phyloP scores from a whole-genome alignment of 2,113 vertebrate species.

The Uria aalge region DNA sequence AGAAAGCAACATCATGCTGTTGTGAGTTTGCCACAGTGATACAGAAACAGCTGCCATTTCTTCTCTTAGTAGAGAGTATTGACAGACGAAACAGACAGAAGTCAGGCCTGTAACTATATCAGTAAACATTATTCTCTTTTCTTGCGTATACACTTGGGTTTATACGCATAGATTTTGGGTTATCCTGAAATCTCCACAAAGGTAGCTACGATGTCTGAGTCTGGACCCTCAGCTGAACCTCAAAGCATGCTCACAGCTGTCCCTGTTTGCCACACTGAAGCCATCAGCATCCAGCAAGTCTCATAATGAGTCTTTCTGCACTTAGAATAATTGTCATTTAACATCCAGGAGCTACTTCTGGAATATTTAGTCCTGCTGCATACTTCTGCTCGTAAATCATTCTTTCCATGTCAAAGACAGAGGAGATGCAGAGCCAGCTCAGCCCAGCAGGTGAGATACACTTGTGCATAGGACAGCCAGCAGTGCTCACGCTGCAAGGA shows the following conservation, averaged over 20 bases:
- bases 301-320: neutral
- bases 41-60: neutral
- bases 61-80: neutral
- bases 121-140: neutral
- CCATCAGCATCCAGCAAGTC: neutral
- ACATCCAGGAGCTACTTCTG: neutral
- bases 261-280: neutral
- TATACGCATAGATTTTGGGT: neutral
- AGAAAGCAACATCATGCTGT: neutral
- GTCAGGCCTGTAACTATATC: neutral
- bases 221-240: neutral
- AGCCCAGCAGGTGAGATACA: neutral
- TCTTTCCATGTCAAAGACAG: neutral
- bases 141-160: neutral
- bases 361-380: neutral
- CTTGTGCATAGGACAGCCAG: neutral
- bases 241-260: neutral
- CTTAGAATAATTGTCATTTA: neutral
- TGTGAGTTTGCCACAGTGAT: neutral
- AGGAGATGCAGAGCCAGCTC: neutral
- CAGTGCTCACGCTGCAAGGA: accelerated
- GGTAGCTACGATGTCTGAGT: neutral
- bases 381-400: neutral
- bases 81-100: neutral
- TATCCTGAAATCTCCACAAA: neutral